Conservation (phyloP, 1,140 invertebrate species). For the Scylla paramamosain region DNA sequence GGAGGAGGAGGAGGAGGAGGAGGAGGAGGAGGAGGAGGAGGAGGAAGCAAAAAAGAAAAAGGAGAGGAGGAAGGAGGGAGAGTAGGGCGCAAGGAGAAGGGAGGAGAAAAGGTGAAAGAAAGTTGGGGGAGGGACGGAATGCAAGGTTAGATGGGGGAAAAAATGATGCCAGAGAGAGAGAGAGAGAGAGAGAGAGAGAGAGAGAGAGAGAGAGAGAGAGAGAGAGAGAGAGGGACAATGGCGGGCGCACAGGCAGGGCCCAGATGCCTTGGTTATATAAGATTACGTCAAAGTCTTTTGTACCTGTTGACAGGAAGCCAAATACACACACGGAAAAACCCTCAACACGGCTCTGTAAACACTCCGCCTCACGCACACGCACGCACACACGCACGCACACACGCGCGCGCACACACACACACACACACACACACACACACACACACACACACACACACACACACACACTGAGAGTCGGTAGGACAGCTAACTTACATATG, state of each 20-base stretch:
- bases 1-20: not conserved
- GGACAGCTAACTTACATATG: too few relatives aligned
- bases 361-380: slow-evolving; percentile 7
- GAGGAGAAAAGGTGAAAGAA: too few relatives aligned
- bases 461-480: too few relatives aligned
- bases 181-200: not conserved
- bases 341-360: slow-evolving; percentile 2
- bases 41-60: not conserved
- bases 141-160: not conserved
- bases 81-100: not conserved
- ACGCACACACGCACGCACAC: slow-evolving; percentile 18
- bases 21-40: not conserved
- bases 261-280: slow-evolving; percentile 13
- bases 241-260: not conserved
- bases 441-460: not conserved
- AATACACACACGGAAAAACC: slow-evolving; percentile 4
- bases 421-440: slow-evolving; percentile 3
- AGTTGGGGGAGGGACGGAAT: not conserved
- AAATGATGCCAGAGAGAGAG: not conserved
- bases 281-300: not conserved
- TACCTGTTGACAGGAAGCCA: slow-evolving; percentile 2
- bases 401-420: slow-evolving; percentile 17
- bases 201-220: not conserved
- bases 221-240: not conserved
- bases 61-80: not conserved